Evolutionary conservation across 1,140 invertebrate genomes (phyloP).

Genomic region (Ips typographus): DNA sequence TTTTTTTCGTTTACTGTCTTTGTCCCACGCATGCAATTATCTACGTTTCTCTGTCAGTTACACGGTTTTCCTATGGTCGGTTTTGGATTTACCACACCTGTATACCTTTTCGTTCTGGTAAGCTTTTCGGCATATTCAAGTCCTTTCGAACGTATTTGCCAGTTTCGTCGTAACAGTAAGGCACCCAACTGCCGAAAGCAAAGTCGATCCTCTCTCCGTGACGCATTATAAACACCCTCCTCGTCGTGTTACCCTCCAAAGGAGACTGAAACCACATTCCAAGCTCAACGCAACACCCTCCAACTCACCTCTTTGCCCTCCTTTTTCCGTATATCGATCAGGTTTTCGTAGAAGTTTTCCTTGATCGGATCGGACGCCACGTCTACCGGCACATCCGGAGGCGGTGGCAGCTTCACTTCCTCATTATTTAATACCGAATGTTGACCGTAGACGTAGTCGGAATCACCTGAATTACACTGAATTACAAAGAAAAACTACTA

Average conservation of each 20-base stretch:
- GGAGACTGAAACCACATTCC: conserved; percentile 7
- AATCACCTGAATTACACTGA: conserved; percentile 14
- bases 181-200: conserved; percentile 86
- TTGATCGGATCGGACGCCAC: conserved; percentile 16
- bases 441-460: conserved; percentile 7
- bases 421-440: conserved; percentile 34
- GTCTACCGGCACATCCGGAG: conserved; percentile 16
- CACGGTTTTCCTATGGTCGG: too few species aligned
- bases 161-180: conserved; percentile 80
- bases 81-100: background rate
- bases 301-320: conserved; percentile 15
- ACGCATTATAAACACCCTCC: conserved; percentile 75
- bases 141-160: conserved; percentile 80
- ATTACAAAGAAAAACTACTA: too few species aligned
- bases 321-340: conserved; percentile 34
- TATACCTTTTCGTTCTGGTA: conserved; percentile 60
- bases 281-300: background rate
- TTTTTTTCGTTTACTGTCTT: too few species aligned
- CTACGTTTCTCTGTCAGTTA: too few species aligned
- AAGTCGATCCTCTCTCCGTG: conserved; percentile 91
- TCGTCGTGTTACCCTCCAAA: conserved; percentile 38
- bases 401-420: conserved; percentile 12
- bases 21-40: too few species aligned
- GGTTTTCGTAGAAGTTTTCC: conserved; percentile 38
- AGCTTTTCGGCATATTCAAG: conserved; percentile 81